Evolutionary conservation across 2,797 vertebrate genomes (phyloP), one percentile per base, ranked within the genome.

Genomic region (Steatocranus sp.): DNA sequence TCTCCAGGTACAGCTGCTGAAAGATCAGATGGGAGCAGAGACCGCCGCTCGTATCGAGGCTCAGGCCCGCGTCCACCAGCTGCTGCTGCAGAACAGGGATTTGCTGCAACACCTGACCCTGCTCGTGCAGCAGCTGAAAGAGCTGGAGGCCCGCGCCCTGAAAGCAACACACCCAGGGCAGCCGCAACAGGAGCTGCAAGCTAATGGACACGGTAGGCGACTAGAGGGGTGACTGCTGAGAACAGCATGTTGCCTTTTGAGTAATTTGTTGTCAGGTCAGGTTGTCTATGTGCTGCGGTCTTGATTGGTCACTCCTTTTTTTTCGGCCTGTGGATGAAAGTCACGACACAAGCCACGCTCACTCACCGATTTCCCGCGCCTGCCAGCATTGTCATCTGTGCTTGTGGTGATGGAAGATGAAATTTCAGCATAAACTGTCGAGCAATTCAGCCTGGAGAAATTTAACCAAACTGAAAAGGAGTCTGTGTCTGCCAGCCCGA

Each of bases 31-130:
- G 91, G 95, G 97, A 0, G 96, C 97, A 0, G 96, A 98, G 89
- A 96, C 92, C 0, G 90, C 96, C 0, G 97, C 97, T 50, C 96
- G 96, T 8, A 95, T 97, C 78, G 97, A 98, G 89, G 96, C 97
- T 3, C 96, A 97, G 89, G 96, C 97, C 61, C 96, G 97, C 1
- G 96, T 97, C 25, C 96, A 96, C 92, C 97, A 97, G 95, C 96
- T 98, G 53, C 95, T 98, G 78, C 87, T 98, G 85, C 96, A 97
- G 94, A 97, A 97, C 95, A 86, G 95, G 1, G 96, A 97, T 87
- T 87, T 98, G 82, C 95, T 97, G 79, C 96, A 97, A 87, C 97
- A 97, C 78, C 95, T 98, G 91, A 95, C 97, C 1, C 86, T 97
- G 88, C 96, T 97, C 11, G 97, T 98, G 88, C 95, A 95, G 91